These are phyloP conservation scores for Deilephila porcellus DNA, from an alignment of 2,888 invertebrate species.

Conservation along the genomic window DNA sequence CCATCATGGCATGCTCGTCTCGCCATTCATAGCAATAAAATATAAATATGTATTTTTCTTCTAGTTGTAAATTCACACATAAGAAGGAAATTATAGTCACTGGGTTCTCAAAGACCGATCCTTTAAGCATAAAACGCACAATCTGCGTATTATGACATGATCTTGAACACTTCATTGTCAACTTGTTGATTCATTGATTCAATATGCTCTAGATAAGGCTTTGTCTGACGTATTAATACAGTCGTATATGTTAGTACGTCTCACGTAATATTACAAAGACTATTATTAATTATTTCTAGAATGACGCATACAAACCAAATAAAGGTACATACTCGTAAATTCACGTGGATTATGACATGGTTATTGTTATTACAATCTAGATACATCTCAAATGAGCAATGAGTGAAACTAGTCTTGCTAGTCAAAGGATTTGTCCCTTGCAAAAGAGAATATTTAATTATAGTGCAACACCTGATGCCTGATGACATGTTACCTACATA, in stretches of 20 bases:
- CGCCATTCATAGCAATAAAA: no score
- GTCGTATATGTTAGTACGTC: neutral
- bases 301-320: neutral
- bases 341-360: neutral
- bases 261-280: neutral
- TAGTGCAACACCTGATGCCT: no score
- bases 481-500: no score
- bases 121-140: slow-evolving; percentile 2
- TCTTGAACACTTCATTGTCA: neutral
- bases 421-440: neutral
- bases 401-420: neutral
- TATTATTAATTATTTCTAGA: neutral
- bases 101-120: neutral
- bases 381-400: neutral
- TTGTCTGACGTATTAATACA: neutral
- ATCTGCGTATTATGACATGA: neutral
- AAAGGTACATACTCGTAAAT: neutral
- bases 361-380: neutral
- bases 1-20: no score
- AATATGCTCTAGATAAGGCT: neutral
- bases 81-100: no score
- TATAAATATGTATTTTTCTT: no score
- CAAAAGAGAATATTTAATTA: no score
- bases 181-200: neutral
- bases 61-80: no score